phyloP scores from a whole-genome alignment of 2,888 invertebrate genomes.

The Metellina segmentata region DNA sequence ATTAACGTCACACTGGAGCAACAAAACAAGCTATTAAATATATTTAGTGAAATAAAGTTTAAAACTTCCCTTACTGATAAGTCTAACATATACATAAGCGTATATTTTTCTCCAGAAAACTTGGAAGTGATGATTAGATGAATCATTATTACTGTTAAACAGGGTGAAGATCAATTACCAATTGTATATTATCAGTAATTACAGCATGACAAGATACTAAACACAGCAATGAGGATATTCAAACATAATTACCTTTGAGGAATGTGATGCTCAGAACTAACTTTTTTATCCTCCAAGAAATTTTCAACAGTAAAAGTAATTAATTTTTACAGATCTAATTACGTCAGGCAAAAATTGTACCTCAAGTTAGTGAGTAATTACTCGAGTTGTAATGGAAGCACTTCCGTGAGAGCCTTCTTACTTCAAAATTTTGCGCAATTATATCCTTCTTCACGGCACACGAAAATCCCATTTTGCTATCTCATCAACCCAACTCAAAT shows the following conservation, averaged over 20 bases:
- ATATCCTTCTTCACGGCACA: not conserved
- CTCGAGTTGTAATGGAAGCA: not conserved
- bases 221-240: not conserved
- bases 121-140: not conserved
- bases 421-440: not conserved
- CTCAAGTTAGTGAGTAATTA: not conserved
- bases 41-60: too few species aligned
- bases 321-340: not conserved
- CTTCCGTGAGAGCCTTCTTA: not conserved
- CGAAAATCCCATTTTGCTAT: constrained; percentile 13
- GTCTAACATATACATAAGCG: too few species aligned
- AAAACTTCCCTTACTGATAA: too few species aligned
- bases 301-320: not conserved
- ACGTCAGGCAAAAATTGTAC: not conserved
- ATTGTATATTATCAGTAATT: not conserved
- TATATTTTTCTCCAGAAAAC: too few species aligned
- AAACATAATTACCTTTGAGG: not conserved
- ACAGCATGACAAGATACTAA: not conserved
- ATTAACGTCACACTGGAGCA: too few species aligned
- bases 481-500: constrained; percentile 50
- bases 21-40: too few species aligned
- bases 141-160: not conserved
- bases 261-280: not conserved
- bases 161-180: not conserved
- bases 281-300: not conserved